Evolutionary conservation across 2,888 invertebrate species (phyloP), one percentile per base, ranked within the genome.

Genomic region (Reticulitermes lucifugus): DNA sequence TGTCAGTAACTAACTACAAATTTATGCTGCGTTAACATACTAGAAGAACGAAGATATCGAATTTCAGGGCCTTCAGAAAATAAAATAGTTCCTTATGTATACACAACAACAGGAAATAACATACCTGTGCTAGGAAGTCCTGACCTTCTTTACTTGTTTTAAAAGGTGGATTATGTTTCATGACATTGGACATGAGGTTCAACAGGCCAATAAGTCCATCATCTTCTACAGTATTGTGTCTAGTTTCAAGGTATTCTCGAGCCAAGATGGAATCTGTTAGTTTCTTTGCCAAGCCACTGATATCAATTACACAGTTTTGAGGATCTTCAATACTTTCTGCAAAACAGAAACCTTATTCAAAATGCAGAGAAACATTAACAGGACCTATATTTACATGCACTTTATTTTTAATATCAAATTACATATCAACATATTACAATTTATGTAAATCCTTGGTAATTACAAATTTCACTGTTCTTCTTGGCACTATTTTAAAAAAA

Each of bases 151-250:
- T 94, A 9, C 95, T 95, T 73, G 94, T 95, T 90, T 98, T 98
- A 90, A 96, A 98, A 25, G 96, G 94, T 0, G 98, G 95, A 89
- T 96, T 96, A 89, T 98, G 98, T 89, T 98, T 98, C 88, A 98
- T 93, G 77, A 98, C 92, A 89, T 97, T 97, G n/a, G 96, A 96
- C 89, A 96, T 94, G 1, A 98, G 92, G 89, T 96, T 97, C 22
- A 98, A 92, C 71, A 98, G 92, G 0, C 98, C 98, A 85, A 97
- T 96, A 12, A 98, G 91, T 0, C 97, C 98, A 89, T 98, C 98
- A 90, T 98, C 98, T 87, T 98, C 97, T 5, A 95, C 92, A 84
- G 96, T 96, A 35, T 94, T 94, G 86, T 96, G 95, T 0, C 97
- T 92, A 12, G 95, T 94, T 91, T 98, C 98, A 79, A 96, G 93